Evolutionary conservation across 2,113 vertebrate species (phyloP).

Genomic region (Sylvietta virens): DNA sequence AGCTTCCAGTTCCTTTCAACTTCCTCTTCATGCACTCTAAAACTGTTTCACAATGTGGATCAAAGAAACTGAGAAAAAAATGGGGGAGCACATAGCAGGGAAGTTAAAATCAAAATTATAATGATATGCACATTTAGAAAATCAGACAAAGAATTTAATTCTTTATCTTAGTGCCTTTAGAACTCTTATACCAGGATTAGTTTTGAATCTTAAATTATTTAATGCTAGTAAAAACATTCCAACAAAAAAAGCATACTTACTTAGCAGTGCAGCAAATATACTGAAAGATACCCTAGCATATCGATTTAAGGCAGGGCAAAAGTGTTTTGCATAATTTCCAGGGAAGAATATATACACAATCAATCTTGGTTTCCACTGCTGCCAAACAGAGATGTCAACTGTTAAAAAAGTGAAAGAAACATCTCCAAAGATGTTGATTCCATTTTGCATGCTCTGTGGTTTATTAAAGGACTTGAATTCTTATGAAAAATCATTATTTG

Average conservation of each 20-base stretch:
- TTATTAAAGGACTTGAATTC: background rate
- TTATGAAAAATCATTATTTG: background rate
- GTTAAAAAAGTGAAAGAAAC: background rate
- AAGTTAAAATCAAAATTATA: background rate
- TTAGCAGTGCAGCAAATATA: background rate
- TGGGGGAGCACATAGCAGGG: fast-evolving
- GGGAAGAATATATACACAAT: background rate
- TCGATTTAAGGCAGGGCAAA: background rate
- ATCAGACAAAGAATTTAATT: background rate
- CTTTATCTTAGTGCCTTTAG: background rate
- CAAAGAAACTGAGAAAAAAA: background rate
- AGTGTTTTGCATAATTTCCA: background rate
- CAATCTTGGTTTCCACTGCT: background rate
- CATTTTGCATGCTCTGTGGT: background rate
- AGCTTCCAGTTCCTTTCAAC: background rate
- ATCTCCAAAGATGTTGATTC: background rate
- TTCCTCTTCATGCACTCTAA: background rate
- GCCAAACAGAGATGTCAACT: background rate
- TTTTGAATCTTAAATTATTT: background rate
- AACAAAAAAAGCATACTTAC: background rate
- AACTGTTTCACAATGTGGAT: background rate
- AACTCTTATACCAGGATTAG: background rate
- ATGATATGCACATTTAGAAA: background rate
- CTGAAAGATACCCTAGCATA: background rate
- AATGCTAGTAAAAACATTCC: background rate